Conservation (phyloP, 2,797 vertebrate genomes). For the Clamator glandarius region DNA sequence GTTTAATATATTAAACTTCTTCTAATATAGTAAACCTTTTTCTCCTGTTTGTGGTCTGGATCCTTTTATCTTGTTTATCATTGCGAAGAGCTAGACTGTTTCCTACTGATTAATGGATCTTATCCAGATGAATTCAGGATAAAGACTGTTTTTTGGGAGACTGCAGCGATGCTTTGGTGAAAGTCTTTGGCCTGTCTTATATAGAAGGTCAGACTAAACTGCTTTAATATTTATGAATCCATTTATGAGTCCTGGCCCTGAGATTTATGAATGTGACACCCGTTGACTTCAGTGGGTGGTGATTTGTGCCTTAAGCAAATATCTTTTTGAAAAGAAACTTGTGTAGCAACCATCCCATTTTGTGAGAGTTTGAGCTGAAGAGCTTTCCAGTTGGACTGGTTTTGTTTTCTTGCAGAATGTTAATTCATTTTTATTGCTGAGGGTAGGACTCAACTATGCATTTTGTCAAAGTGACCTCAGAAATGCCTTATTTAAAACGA, state of each 20-base stretch:
- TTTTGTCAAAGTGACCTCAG: slow-evolving; percentile 40
- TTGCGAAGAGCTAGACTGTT: background rate
- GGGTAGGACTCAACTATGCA: background rate
- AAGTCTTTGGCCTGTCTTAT: slow-evolving; percentile 11
- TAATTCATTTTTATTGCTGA: slow-evolving; percentile 31
- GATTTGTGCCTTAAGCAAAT: slow-evolving; percentile 57
- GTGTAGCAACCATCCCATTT: background rate
- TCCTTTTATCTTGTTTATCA: background rate
- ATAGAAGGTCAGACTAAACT: slow-evolving; percentile 7
- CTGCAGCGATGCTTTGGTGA: background rate
- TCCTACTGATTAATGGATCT: background rate
- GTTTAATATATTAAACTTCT: background rate
- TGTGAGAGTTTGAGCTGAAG: background rate
- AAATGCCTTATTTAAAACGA: slow-evolving; percentile 25
- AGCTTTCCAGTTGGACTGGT: background rate
- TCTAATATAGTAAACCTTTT: background rate
- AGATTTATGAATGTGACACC: slow-evolving; percentile 41
- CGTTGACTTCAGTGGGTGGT: slow-evolving; percentile 2
- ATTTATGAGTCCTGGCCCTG: slow-evolving; percentile 27
- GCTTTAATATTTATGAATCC: slow-evolving; percentile 49
- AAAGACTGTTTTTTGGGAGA: background rate
- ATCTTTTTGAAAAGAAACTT: slow-evolving; percentile 21
- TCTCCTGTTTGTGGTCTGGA: background rate
- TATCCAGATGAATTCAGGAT: background rate
- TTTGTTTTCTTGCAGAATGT: slow-evolving; percentile 16